These are phyloP conservation scores for Myiagra hebetior DNA, from an alignment of 2,113 vertebrate species.

Conservation along the genomic window DNA sequence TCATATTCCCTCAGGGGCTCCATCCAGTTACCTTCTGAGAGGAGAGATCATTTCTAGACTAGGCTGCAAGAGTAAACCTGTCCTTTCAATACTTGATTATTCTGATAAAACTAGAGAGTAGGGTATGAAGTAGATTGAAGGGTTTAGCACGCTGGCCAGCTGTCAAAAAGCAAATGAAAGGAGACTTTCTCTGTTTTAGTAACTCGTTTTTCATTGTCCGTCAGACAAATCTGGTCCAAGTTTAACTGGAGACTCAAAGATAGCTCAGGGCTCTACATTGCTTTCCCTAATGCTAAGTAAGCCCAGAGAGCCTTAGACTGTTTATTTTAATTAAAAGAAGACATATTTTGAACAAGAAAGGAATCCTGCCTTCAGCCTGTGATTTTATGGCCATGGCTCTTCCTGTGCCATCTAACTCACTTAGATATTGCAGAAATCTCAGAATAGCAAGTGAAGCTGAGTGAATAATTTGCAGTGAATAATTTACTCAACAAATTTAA, in stretches of 20 bases:
- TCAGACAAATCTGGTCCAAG: not conserved
- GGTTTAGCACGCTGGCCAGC: not conserved
- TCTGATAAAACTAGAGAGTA: not conserved
- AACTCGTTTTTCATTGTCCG: not conserved
- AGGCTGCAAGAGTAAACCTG: not conserved
- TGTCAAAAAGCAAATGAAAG: not conserved
- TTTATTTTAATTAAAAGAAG: not conserved
- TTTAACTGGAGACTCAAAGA: not conserved
- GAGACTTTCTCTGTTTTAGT: not conserved
- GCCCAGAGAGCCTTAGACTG: not conserved
- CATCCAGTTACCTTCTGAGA: not conserved
- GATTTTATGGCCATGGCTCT: not conserved
- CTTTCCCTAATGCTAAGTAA: not conserved
- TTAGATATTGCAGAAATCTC: conserved; percentile 11
- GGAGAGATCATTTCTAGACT: not conserved
- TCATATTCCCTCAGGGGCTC: not conserved
- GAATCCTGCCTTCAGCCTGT: not conserved
- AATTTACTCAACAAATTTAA: conserved; percentile 52
- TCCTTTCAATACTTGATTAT: not conserved
- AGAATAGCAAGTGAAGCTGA: conserved; percentile 7
- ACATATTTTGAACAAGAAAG: not conserved
- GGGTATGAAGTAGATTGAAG: not conserved
- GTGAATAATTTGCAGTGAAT: conserved; percentile 51
- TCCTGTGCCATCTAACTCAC: not conserved
- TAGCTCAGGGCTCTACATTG: not conserved